A percentile compares a stretch with the other conserved stretches of the same genome.
phyloP scores from a whole-genome alignment of 2,888 invertebrate genomes.

The Tachystola acroxantha region DNA sequence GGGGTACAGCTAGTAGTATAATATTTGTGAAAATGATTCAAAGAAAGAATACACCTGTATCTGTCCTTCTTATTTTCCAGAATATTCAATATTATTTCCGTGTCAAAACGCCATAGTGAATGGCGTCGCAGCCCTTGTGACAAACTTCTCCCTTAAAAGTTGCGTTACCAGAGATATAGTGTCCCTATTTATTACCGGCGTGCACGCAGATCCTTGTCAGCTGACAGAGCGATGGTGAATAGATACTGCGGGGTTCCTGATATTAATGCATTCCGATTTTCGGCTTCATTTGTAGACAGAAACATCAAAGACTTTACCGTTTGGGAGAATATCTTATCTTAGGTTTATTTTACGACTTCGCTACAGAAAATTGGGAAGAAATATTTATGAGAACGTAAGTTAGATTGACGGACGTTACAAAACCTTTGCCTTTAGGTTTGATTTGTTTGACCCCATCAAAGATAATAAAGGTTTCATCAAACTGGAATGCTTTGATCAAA shows the following conservation, averaged over 20 bases:
- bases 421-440: no score
- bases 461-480: no score
- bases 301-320: background rate
- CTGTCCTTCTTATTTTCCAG: no score
- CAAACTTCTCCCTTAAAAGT: constrained; percentile 39
- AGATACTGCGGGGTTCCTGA: background rate
- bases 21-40: no score
- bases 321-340: background rate
- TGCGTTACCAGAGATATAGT: constrained; percentile 36
- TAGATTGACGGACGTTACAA: no score
- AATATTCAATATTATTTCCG: constrained; percentile 26
- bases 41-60: no score
- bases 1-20: no score
- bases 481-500: no score
- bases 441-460: no score
- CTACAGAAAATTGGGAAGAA: background rate
- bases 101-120: constrained; percentile 44
- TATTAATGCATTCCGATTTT: constrained; percentile 1
- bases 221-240: background rate
- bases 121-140: constrained; percentile 30
- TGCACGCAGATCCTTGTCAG: constrained; percentile 33
- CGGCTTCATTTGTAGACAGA: background rate
- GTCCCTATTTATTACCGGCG: constrained; percentile 44
- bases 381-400: no score
- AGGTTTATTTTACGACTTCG: background rate